These are phyloP conservation scores for Ligdia adustata DNA, from an alignment of 2,888 invertebrate species.

Conservation along the genomic window DNA sequence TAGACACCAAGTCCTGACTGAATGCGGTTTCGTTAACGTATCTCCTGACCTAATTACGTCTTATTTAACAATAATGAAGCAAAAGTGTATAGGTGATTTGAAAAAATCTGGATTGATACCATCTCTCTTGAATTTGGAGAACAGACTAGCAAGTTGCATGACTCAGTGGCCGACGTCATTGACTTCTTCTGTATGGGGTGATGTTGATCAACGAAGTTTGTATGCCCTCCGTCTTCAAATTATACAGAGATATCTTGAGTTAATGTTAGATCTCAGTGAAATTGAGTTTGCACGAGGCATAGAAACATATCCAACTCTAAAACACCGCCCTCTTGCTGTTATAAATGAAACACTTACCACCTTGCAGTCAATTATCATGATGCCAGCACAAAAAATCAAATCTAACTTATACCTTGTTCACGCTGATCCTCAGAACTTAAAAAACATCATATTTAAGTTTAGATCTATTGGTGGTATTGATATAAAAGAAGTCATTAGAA, in stretches of 20 bases:
- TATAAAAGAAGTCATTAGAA: constrained; percentile 70
- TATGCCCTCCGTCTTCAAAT: constrained; percentile 66
- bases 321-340: constrained; percentile 68
- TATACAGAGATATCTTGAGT: constrained; percentile 72
- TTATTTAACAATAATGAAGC: constrained; percentile 62
- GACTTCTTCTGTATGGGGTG: constrained; percentile 64
- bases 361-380: constrained; percentile 61
- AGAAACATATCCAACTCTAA: constrained; percentile 72
- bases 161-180: constrained; percentile 78
- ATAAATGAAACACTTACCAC: constrained; percentile 69
- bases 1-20: constrained; percentile 64
- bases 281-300: constrained; percentile 69
- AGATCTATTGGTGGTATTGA: constrained; percentile 69
- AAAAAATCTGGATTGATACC: constrained; percentile 53
- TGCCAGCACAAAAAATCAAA: constrained; percentile 69
- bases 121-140: constrained; percentile 63
- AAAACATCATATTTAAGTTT: constrained; percentile 60
- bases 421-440: constrained; percentile 71
- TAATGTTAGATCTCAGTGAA: constrained; percentile 63
- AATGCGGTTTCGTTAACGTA: constrained; percentile 67
- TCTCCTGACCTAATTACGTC: constrained; percentile 47
- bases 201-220: constrained; percentile 58
- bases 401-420: constrained; percentile 72
- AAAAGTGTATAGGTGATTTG: constrained; percentile 61
- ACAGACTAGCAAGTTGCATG: constrained; percentile 68